phyloP scores from a whole-genome alignment of 2,797 vertebrate species.

The Syndactyla subalaris region DNA sequence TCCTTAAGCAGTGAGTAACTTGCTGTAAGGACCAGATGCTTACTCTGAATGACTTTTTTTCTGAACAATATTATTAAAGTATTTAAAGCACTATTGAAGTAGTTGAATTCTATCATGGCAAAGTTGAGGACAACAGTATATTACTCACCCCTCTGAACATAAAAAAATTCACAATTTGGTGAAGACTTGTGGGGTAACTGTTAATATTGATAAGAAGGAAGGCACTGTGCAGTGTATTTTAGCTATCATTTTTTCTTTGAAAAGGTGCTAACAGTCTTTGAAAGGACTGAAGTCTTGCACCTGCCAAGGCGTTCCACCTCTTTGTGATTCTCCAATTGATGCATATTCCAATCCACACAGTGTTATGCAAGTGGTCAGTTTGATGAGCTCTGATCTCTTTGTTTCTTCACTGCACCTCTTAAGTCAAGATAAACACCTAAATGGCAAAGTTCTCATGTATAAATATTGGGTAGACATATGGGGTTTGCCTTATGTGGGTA shows the following conservation, averaged over 20 bases:
- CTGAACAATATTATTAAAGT: background rate
- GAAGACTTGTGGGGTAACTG: background rate
- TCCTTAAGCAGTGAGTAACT: background rate
- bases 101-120: background rate
- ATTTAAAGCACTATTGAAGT: constrained; percentile 7
- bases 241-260: background rate
- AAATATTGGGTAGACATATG: background rate
- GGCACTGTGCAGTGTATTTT: background rate
- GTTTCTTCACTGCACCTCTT: background rate
- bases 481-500: background rate
- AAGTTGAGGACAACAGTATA: background rate
- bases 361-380: background rate
- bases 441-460: background rate
- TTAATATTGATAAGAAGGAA: background rate
- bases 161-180: background rate
- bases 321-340: background rate
- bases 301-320: background rate
- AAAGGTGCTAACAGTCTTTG: background rate
- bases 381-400: background rate
- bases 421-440: background rate
- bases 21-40: background rate
- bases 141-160: background rate
- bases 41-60: background rate
- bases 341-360: background rate
- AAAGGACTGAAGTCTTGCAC: background rate